Percentiles rank a stretch among this genome's conserved stretches.
phyloP scores from a whole-genome alignment of 1,140 invertebrate genomes.

The Macrobrachium rosenbergii region DNA sequence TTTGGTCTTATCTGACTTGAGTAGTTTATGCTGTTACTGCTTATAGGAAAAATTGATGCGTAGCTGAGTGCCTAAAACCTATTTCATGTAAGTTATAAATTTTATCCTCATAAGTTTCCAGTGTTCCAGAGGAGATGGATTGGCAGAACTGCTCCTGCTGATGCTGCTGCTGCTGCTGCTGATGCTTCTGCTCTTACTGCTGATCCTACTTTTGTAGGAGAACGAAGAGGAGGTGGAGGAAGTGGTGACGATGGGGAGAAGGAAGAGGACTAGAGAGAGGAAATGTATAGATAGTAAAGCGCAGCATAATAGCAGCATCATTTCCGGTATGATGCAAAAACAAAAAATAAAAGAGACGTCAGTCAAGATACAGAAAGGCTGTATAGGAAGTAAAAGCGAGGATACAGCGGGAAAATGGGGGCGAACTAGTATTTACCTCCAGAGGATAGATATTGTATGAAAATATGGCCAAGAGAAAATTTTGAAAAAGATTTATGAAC shows the following conservation, averaged over 20 bases:
- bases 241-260: background rate
- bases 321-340: no score
- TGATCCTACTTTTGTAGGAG: background rate
- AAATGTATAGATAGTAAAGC: no score
- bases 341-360: no score
- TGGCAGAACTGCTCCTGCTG: background rate
- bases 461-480: background rate
- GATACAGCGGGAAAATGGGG: no score
- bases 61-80: conserved; percentile 51
- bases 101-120: conserved; percentile 53
- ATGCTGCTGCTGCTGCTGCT: no score
- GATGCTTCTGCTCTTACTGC: background rate
- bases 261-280: background rate
- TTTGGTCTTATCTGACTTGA: conserved; percentile 33
- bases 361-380: no score
- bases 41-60: conserved; percentile 52
- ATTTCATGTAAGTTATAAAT: conserved; percentile 57
- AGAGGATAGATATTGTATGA: no score
- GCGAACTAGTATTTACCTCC: no score
- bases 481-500: no score
- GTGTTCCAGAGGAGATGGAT: conserved; percentile 36
- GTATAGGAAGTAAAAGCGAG: no score
- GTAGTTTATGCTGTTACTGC: conserved; percentile 51
- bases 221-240: background rate
- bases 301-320: no score